Percentiles rank a stretch among this genome's conserved stretches.
Evolutionary conservation across 2,888 invertebrate genomes (phyloP).

Genomic region (Schrankia costaestrigalis): DNA sequence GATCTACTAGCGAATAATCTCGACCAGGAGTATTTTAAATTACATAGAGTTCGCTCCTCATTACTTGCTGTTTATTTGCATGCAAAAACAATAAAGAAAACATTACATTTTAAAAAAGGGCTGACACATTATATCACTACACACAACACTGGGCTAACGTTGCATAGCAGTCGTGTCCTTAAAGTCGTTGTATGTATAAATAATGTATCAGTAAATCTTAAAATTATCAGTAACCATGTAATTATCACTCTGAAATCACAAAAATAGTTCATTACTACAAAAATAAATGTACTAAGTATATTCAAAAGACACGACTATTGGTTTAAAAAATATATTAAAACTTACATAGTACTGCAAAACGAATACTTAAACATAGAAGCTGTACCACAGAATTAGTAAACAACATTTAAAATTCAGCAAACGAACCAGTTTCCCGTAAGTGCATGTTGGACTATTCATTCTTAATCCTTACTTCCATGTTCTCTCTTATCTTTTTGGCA

Average conservation of each 20-base stretch:
- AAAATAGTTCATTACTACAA: too few species aligned
- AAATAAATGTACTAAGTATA: too few species aligned
- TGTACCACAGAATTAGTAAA: conserved; percentile 12
- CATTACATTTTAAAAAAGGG: too few species aligned
- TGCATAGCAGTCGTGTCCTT: too few species aligned
- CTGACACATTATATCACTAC: too few species aligned
- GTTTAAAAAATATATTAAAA: conserved; percentile 1
- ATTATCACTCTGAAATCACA: too few species aligned
- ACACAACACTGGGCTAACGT: too few species aligned
- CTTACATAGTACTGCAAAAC: background rate
- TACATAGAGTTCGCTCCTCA: conserved; percentile 65
- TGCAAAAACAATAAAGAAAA: too few species aligned
- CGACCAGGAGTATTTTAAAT: conserved; percentile 61
- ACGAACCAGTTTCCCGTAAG: conserved; percentile 54
- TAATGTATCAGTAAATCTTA: too few species aligned
- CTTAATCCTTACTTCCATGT: conserved; percentile 51
- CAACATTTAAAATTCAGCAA: conserved; percentile 45
- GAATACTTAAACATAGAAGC: conserved; percentile 1
- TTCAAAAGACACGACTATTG: too few species aligned
- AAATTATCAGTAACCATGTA: too few species aligned
- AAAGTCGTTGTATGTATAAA: too few species aligned
- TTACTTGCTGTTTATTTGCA: conserved; percentile 64
- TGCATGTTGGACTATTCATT: conserved; percentile 68
- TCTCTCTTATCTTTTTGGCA: conserved; percentile 70
- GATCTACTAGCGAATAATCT: conserved; percentile 44